Conservation (phyloP, 2,113 vertebrate species). For the Corythoichthys haematopterus region DNA sequence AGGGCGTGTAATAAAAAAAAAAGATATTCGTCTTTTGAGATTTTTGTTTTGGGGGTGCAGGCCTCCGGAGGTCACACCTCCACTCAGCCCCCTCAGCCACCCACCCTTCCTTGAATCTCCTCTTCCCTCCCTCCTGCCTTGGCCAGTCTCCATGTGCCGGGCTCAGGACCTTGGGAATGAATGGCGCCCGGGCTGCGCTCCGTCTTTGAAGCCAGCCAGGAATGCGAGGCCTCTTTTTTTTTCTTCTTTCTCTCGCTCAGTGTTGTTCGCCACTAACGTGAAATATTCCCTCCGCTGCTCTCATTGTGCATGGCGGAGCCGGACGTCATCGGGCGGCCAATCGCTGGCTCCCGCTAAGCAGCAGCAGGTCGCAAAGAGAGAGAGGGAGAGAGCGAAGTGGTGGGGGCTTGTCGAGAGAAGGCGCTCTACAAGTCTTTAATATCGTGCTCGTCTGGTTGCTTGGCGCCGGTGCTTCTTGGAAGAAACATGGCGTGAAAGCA, state of each 20-base stretch:
- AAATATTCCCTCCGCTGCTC: conserved; percentile 68
- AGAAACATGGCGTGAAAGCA: conserved; percentile 36
- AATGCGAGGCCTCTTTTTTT: conserved; percentile 71
- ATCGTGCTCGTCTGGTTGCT: conserved; percentile 56
- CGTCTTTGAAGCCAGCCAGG: conserved; percentile 73
- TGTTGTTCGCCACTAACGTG: conserved; percentile 65
- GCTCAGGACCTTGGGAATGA: conserved; percentile 73
- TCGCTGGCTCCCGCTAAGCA: conserved; percentile 52
- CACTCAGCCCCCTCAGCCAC: conserved; percentile 29
- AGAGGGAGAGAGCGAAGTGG: conserved; percentile 7
- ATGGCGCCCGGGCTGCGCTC: conserved; percentile 68
- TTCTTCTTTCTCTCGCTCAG: conserved; percentile 35
- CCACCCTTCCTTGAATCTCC: conserved; percentile 25
- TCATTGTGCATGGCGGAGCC: conserved; percentile 60
- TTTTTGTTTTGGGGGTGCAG: conserved; percentile 17
- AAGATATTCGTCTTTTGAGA: conserved; percentile 20
- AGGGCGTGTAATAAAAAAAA: not conserved
- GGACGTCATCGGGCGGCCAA: conserved; percentile 49
- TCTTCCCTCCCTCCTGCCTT: conserved; percentile 56
- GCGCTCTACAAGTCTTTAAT: conserved; percentile 59
- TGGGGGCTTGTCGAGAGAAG: conserved; percentile 33
- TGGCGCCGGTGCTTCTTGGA: conserved; percentile 28
- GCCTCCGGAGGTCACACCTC: conserved; percentile 51
- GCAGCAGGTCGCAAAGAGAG: conserved; percentile 43
- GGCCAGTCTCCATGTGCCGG: conserved; percentile 71